phyloP scores from a whole-genome alignment of 2,113 vertebrate genomes.

The Regulus satrapa region DNA sequence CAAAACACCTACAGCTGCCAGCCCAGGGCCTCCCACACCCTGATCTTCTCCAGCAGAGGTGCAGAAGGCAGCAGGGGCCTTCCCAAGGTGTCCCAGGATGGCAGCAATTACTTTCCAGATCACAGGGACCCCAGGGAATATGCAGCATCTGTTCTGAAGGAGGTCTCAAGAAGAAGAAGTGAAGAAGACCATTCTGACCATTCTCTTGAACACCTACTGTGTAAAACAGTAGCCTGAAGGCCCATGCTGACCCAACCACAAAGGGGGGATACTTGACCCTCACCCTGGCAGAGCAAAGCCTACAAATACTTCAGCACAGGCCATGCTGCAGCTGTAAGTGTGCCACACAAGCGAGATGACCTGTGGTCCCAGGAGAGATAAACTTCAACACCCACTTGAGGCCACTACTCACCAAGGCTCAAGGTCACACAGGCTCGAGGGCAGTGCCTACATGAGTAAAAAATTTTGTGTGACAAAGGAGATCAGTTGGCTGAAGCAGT shows the following conservation, averaged over 20 bases:
- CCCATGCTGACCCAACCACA: background rate
- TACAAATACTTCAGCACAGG: background rate
- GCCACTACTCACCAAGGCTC: background rate
- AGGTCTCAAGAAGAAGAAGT: background rate
- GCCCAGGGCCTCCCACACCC: background rate
- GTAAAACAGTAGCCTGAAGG: background rate
- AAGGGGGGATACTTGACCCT: background rate
- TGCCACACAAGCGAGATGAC: background rate
- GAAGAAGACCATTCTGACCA: background rate
- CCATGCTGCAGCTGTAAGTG: background rate
- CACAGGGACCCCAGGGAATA: background rate
- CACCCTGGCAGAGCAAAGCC: background rate
- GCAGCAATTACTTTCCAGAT: background rate
- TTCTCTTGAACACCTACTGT: background rate
- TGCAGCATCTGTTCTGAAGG: background rate
- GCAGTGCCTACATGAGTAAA: background rate
- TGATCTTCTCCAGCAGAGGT: background rate
- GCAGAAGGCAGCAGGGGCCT: background rate
- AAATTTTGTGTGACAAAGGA: background rate
- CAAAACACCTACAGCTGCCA: background rate
- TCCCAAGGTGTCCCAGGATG: background rate
- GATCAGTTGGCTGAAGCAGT: background rate
- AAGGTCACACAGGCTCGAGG: background rate
- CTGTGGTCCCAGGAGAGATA: background rate
- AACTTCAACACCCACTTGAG: conserved; percentile 13